A percentile compares a stretch with the other conserved stretches of the same genome.
Evolutionary conservation across 1,140 invertebrate genomes (phyloP).

Genomic region (Drosophila serrata): DNA sequence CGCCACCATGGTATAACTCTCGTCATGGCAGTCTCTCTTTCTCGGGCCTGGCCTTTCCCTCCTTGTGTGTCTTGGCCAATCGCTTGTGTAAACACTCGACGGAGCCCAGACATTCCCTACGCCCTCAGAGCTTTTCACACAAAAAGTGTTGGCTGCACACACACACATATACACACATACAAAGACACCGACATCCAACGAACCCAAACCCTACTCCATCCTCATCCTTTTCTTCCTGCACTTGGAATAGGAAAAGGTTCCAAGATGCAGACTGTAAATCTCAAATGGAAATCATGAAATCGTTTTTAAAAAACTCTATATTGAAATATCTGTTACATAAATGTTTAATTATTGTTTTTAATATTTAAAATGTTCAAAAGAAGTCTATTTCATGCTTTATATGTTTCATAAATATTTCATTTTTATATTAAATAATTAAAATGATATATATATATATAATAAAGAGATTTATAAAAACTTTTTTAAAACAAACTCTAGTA

Average conservation of each 20-base stretch:
- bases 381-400: no score
- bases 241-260: not conserved
- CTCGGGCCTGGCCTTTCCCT: conserved; percentile 2
- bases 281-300: no score
- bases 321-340: not conserved
- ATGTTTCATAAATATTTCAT: not conserved
- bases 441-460: no score
- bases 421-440: not conserved
- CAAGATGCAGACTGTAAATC: not conserved
- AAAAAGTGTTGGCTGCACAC: conserved; percentile 75
- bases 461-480: no score
- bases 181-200: not conserved
- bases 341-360: no score
- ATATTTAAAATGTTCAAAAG: no score
- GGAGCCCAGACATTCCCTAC: conserved; percentile 50
- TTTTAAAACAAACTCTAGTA: no score
- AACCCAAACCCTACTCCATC: not conserved
- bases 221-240: not conserved
- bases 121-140: conserved; percentile 74
- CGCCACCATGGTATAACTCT: conserved; percentile 26
- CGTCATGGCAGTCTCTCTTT: conserved; percentile 11
- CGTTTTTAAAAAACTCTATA: no score
- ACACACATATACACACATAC: not conserved
- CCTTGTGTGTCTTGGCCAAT: conserved; percentile 72
- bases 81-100: conserved; percentile 74